Evolutionary conservation across 2,888 invertebrate genomes (phyloP).

Genomic region (Hemicrepidius hirtus): DNA sequence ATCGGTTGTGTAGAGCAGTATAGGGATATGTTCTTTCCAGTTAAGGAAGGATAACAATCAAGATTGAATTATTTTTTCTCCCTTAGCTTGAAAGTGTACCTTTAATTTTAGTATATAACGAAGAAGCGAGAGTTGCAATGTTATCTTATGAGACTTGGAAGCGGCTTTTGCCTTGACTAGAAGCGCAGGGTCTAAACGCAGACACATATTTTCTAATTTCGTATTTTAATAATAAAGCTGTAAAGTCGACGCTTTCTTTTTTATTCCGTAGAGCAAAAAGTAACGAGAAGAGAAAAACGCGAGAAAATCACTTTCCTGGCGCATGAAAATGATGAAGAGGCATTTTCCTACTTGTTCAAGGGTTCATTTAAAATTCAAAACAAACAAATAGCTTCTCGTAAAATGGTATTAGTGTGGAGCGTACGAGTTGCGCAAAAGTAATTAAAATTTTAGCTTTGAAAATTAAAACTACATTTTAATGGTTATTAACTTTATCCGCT

Average conservation of each 20-base stretch:
- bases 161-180: neutral
- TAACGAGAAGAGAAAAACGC: conserved; percentile 11
- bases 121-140: neutral
- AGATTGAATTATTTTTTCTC: neutral
- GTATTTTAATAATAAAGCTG: conserved; percentile 36
- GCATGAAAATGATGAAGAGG: conserved; percentile 10
- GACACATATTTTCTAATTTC: conserved; percentile 30
- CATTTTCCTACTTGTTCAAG: conserved; percentile 5
- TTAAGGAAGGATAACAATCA: too few species aligned
- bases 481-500: conserved; percentile 36
- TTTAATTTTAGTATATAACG: neutral
- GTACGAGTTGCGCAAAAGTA: conserved; percentile 17
- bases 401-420: conserved; percentile 18
- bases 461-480: conserved; percentile 39
- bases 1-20: too few species aligned
- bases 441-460: conserved; percentile 36
- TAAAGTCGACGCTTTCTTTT: conserved; percentile 4
- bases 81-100: neutral
- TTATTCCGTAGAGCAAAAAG: conserved; percentile 1
- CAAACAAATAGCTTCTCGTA: conserved; percentile 31
- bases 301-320: conserved; percentile 17
- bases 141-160: neutral
- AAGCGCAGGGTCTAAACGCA: conserved; percentile 1
- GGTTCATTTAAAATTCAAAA: conserved; percentile 26
- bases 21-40: too few species aligned